These are phyloP conservation scores for Tupaia chinensis DNA, from an alignment of 2,113 vertebrate genomes.

Conservation along the genomic window DNA sequence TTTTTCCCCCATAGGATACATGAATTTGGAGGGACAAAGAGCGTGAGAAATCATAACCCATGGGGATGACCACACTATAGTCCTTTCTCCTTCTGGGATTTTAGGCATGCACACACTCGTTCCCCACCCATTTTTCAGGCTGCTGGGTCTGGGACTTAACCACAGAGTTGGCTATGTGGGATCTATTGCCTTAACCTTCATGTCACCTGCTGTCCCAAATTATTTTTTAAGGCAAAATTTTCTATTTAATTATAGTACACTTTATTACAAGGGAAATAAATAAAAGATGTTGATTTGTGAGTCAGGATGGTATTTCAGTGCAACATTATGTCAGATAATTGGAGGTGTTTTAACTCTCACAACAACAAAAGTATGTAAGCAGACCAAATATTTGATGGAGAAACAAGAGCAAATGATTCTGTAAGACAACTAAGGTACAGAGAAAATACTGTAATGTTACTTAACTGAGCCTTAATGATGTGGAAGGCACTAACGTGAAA, in stretches of 20 bases:
- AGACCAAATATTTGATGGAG: not conserved
- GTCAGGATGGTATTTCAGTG: not conserved
- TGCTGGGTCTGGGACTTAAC: too few relatives aligned
- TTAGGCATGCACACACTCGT: too few relatives aligned
- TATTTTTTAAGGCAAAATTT: not conserved
- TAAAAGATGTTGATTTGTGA: not conserved
- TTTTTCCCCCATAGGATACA: too few relatives aligned
- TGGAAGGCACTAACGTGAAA: not conserved
- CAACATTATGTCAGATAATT: not conserved
- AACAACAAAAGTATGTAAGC: too few relatives aligned
- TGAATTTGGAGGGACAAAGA: too few relatives aligned
- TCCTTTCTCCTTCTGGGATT: too few relatives aligned
- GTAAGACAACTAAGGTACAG: fast-evolving
- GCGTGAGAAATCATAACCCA: too few relatives aligned
- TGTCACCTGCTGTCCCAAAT: too few relatives aligned
- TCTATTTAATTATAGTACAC: not conserved
- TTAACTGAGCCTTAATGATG: not conserved
- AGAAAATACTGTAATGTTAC: not conserved
- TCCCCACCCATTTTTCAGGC: too few relatives aligned
- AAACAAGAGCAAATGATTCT: not conserved
- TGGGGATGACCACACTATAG: too few relatives aligned
- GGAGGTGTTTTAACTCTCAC: not conserved
- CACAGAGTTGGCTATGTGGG: too few relatives aligned
- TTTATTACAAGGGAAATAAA: not conserved
- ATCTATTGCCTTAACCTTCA: too few relatives aligned